Percentiles rank a stretch among this genome's conserved stretches.
phyloP scores from a whole-genome alignment of 2,113 vertebrate species.

The Oreocharis arfaki region DNA sequence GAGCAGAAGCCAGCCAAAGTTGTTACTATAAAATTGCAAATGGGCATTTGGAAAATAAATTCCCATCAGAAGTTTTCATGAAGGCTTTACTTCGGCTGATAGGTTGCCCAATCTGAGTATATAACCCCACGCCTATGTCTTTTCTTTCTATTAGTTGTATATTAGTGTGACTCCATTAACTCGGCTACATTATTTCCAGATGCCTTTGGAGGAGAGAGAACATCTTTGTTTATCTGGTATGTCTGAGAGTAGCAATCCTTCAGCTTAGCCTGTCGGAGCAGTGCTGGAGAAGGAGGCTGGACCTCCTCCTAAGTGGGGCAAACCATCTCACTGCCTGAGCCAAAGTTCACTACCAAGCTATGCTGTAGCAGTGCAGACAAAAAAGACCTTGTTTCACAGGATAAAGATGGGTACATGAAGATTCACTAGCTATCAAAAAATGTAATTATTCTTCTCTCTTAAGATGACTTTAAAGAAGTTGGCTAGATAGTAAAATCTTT shows the following conservation, averaged over 20 bases:
- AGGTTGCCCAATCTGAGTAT: not conserved
- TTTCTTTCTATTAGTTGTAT: not conserved
- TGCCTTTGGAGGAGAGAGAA: not conserved
- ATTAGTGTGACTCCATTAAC: constrained; percentile 4
- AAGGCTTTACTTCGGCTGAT: not conserved
- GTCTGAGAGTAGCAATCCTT: not conserved
- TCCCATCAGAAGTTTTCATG: not conserved
- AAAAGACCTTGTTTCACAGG: not conserved
- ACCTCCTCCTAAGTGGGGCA: not conserved
- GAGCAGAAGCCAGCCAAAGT: not conserved
- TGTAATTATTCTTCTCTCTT: not conserved
- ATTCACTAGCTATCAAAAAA: not conserved
- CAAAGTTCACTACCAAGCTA: not conserved
- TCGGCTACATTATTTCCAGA: not conserved
- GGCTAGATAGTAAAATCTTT: not conserved
- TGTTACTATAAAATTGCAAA: not conserved
- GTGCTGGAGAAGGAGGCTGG: not conserved
- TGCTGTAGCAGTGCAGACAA: not conserved
- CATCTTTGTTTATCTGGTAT: not conserved
- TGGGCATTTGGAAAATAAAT: constrained; percentile 1
- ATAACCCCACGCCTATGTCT: not conserved
- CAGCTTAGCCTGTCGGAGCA: not conserved
- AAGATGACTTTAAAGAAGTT: not conserved
- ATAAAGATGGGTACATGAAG: not conserved
- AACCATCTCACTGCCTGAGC: not conserved